A percentile compares a stretch with the other conserved stretches of the same genome.
phyloP scores from a whole-genome alignment of 2,113 vertebrate genomes.

The Hassar affinis region DNA sequence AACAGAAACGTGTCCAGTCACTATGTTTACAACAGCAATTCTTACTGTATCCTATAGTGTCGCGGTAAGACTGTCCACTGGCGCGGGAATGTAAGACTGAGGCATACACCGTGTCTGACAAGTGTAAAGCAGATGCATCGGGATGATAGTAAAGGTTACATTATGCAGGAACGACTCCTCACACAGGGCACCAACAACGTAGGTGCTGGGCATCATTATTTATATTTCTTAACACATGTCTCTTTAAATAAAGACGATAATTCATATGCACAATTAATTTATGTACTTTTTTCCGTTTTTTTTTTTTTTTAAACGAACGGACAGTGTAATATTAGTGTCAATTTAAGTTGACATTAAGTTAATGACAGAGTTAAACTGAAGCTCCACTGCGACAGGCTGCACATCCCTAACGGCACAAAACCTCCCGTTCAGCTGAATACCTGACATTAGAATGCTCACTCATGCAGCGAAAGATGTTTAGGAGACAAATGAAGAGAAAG shows the following conservation, averaged over 20 bases:
- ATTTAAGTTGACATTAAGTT: not conserved
- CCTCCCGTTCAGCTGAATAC: not conserved
- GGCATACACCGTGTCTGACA: not conserved
- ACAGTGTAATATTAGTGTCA: not conserved
- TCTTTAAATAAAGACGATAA: no score
- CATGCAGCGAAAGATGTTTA: not conserved
- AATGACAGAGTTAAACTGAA: not conserved
- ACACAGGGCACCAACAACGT: not conserved
- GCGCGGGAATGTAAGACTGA: not conserved
- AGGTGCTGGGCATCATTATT: no score
- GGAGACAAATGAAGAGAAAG: not conserved
- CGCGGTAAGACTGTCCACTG: not conserved
- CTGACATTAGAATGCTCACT: not conserved
- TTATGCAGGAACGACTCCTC: not conserved
- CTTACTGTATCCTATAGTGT: not conserved
- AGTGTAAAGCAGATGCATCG: not conserved
- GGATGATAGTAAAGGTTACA: not conserved
- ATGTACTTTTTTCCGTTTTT: no score
- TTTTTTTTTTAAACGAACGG: not conserved
- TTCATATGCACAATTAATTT: no score
- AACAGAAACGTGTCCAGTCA: not conserved
- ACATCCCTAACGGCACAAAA: not conserved
- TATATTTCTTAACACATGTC: not conserved
- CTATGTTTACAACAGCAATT: not conserved
- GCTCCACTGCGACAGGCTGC: not conserved